These are phyloP conservation scores for Euphydryas editha DNA, from an alignment of 2,888 invertebrate species.

Conservation along the genomic window DNA sequence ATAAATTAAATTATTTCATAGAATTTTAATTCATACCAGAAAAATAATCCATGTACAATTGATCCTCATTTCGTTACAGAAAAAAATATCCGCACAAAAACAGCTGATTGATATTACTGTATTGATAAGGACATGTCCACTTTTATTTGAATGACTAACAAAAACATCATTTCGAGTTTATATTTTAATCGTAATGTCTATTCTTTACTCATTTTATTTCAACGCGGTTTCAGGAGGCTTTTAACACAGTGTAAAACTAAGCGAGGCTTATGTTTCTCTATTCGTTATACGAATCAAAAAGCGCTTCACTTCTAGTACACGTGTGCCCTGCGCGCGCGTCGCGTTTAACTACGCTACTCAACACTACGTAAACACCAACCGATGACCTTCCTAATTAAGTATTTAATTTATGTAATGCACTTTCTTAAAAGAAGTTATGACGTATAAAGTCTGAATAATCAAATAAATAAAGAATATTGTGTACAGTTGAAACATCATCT, in stretches of 20 bases:
- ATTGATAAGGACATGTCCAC: constrained; percentile 80
- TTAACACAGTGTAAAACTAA: constrained; percentile 73
- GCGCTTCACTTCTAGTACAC: constrained; percentile 80
- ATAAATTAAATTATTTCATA: neutral
- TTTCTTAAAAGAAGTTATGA: constrained; percentile 68
- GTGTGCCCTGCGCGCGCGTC: constrained; percentile 78
- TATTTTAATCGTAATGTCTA: constrained; percentile 24
- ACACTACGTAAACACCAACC: constrained; percentile 50
- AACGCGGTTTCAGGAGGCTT: constrained; percentile 44
- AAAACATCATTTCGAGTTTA: constrained; percentile 59
- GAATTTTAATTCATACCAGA: constrained; percentile 61
- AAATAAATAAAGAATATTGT: constrained; percentile 11
- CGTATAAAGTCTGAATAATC: constrained; percentile 45
- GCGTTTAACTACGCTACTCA: constrained; percentile 70
- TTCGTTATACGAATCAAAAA: constrained; percentile 62
- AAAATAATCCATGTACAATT: constrained; percentile 70
- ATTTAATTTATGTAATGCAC: constrained; percentile 81
- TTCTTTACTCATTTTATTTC: constrained; percentile 36
- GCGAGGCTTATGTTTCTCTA: constrained; percentile 67
- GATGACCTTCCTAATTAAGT: constrained; percentile 81
- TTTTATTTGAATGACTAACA: constrained; percentile 64
- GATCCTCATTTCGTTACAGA: constrained; percentile 74
- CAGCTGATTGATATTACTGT: constrained; percentile 69
- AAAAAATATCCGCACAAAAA: constrained; percentile 55
- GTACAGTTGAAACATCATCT: constrained; percentile 14